These are phyloP conservation scores for Distichodus sexfasciatus DNA, from an alignment of 2,797 vertebrate genomes.

Conservation along the genomic window DNA sequence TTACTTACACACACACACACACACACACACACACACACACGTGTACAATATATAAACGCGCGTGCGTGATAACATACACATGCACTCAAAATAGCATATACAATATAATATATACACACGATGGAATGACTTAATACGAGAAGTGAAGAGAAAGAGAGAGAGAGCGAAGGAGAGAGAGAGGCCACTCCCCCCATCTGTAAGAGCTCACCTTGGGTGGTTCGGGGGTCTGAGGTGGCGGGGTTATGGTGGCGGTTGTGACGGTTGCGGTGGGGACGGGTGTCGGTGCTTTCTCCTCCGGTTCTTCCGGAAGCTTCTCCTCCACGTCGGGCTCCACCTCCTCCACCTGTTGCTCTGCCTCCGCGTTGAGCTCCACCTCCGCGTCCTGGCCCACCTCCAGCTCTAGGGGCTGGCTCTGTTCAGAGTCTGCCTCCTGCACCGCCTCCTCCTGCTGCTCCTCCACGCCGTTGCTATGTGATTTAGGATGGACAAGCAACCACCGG, in stretches of 20 bases:
- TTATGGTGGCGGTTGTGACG: too few relatives aligned
- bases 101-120: too few relatives aligned
- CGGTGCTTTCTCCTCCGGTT: constrained; percentile 77
- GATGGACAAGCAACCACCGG: neutral
- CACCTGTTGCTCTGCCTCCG: constrained; percentile 73
- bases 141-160: too few relatives aligned
- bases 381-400: constrained; percentile 37
- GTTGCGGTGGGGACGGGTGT: constrained; percentile 77
- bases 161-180: too few relatives aligned
- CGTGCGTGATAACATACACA: too few relatives aligned
- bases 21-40: neutral
- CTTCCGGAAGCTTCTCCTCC: constrained; percentile 79
- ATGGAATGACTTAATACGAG: too few relatives aligned
- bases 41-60: neutral
- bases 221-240: constrained; percentile 73
- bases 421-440: constrained; percentile 67
- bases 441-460: constrained; percentile 57
- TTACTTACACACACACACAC: neutral
- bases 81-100: too few relatives aligned
- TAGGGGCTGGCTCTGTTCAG: constrained; percentile 61
- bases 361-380: constrained; percentile 18
- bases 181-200: too few relatives aligned
- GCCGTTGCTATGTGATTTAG: constrained; percentile 71
- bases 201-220: constrained; percentile 83
- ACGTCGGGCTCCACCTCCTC: constrained; percentile 75